phyloP scores from a whole-genome alignment of 2,113 vertebrate species.

The Nettapus auritus region DNA sequence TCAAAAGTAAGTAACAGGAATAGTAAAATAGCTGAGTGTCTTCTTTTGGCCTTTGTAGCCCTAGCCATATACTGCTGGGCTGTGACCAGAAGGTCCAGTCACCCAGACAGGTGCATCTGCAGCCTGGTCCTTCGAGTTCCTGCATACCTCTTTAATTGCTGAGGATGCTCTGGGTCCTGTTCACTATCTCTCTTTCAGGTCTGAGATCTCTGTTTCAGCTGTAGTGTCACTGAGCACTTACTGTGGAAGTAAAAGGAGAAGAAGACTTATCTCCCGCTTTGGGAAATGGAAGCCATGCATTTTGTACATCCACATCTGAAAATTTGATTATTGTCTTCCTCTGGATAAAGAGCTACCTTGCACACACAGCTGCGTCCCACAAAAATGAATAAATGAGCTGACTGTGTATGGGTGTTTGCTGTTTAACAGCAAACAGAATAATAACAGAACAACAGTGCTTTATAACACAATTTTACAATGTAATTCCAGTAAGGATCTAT shows the following conservation, averaged over 20 bases:
- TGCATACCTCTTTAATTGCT: background rate
- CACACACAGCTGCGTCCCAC: background rate
- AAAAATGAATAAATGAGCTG: background rate
- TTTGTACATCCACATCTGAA: background rate
- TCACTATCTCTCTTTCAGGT: background rate
- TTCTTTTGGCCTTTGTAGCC: background rate
- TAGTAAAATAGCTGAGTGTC: background rate
- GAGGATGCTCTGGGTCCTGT: background rate
- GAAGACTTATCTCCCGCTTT: background rate
- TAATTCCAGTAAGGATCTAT: background rate
- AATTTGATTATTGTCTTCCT: background rate
- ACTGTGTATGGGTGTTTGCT: background rate
- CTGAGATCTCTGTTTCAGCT: background rate
- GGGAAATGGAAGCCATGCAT: fast-evolving
- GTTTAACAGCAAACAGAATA: too few relatives aligned
- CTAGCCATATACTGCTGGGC: background rate
- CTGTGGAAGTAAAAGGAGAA: background rate
- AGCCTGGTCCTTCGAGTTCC: background rate
- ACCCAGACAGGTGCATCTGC: fast-evolving
- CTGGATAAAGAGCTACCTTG: background rate
- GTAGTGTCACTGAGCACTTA: background rate
- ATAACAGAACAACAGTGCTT: fast-evolving
- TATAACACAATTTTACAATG: background rate
- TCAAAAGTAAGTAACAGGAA: background rate
- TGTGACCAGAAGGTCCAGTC: background rate